phyloP scores from a whole-genome alignment of 2,113 vertebrate genomes.

The Hyperopisus bebe region DNA sequence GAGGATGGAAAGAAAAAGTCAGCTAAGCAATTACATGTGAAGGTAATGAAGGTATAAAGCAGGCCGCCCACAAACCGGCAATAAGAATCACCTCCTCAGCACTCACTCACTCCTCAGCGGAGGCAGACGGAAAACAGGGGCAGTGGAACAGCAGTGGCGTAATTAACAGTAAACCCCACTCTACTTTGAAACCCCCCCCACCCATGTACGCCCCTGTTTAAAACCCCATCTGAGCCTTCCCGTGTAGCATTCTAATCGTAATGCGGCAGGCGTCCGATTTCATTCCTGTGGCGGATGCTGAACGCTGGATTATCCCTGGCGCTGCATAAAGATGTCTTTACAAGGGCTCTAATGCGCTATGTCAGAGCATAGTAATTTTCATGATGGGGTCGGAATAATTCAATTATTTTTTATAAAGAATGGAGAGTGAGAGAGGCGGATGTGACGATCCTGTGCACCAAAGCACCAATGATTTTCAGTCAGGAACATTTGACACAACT shows the following conservation, averaged over 20 bases:
- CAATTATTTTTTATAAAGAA: slow-evolving; percentile 11
- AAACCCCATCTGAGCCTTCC: not conserved
- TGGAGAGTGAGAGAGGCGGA: not conserved
- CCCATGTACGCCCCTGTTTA: not conserved
- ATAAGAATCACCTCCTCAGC: not conserved
- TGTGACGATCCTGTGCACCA: not conserved
- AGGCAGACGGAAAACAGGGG: not conserved
- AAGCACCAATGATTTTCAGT: not conserved
- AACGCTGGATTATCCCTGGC: slow-evolving; percentile 20
- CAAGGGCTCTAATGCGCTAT: not conserved
- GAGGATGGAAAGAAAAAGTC: not conserved
- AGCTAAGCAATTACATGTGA: not conserved
- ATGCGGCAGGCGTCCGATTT: slow-evolving; percentile 23
- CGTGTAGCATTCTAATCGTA: slow-evolving; percentile 12
- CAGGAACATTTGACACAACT: not conserved
- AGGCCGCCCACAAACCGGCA: not conserved
- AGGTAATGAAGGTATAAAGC: not conserved
- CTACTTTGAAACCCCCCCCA: slow-evolving; percentile 7
- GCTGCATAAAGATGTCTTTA: slow-evolving; percentile 15
- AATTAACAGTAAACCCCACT: slow-evolving; percentile 15
- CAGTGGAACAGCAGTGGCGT: not conserved
- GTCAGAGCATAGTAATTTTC: slow-evolving; percentile 20
- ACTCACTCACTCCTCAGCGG: not conserved
- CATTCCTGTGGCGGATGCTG: slow-evolving; percentile 9
- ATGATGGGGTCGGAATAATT: not conserved